Evolutionary conservation across 2,113 vertebrate genomes (phyloP).

Genomic region (Pristiophorus japonicus): DNA sequence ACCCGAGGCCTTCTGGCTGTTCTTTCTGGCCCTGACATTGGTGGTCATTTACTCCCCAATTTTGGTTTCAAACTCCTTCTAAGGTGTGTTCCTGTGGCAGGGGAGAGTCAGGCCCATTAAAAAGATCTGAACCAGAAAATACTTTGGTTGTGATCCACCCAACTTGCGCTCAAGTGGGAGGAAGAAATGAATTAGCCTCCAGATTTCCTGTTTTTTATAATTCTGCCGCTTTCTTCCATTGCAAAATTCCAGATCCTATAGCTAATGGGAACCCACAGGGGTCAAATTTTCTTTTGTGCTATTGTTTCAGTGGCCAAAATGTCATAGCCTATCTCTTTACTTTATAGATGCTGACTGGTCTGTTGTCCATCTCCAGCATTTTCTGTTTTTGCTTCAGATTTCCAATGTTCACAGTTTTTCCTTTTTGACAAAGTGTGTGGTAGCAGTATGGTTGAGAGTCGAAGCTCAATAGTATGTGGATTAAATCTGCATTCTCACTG

Average conservation of each 20-base stretch:
- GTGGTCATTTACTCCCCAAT: no score
- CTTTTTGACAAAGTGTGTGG: neutral
- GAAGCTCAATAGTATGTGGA: no score
- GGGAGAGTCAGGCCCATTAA: neutral
- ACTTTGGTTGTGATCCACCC: neutral
- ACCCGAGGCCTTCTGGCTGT: no score
- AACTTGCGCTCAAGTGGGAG: neutral
- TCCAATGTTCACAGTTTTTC: no score
- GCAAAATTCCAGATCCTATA: neutral
- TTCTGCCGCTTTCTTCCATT: neutral
- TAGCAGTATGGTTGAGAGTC: no score
- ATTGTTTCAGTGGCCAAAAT: neutral
- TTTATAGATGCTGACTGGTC: neutral
- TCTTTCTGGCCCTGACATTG: no score
- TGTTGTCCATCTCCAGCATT: neutral
- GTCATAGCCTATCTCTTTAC: neutral
- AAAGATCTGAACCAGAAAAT: neutral
- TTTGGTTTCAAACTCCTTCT: no score
- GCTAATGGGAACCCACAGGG: neutral
- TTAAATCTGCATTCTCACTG: no score
- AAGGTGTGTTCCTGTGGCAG: no score
- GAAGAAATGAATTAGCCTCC: neutral
- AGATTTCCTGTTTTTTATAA: neutral
- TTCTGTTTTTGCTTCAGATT: no score
- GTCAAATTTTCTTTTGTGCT: neutral